Conservation (phyloP, 2,797 vertebrate genomes). For the Borostomias antarcticus region DNA sequence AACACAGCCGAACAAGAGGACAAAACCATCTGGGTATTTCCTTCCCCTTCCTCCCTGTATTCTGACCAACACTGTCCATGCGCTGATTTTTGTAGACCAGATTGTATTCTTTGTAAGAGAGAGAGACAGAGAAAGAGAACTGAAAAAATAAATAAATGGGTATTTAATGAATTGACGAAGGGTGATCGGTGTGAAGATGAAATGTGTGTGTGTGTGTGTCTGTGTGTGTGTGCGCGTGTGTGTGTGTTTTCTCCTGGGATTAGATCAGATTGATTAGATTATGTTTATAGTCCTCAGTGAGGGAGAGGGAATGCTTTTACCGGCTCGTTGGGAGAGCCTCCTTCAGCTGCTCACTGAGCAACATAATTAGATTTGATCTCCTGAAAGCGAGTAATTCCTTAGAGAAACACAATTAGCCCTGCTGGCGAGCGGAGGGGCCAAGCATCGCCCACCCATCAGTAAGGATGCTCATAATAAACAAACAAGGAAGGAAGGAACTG, state of each 20-base stretch:
- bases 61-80: constrained; percentile 71
- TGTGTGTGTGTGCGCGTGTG: neutral
- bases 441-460: too few species aligned
- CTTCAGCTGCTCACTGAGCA: neutral
- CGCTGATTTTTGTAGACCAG: constrained; percentile 73
- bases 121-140: constrained; percentile 54
- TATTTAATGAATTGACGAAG: constrained; percentile 72
- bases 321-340: too few species aligned
- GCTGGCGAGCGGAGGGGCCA: neutral
- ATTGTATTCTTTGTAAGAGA: constrained; percentile 78
- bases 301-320: too few species aligned
- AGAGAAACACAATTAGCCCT: constrained; percentile 23
- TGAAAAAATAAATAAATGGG: constrained; percentile 76
- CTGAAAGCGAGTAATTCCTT: constrained; percentile 26
- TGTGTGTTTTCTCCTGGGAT: too few species aligned
- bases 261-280: too few species aligned
- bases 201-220: neutral
- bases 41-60: constrained; percentile 67
- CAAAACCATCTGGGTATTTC: constrained; percentile 57
- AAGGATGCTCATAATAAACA: too few species aligned
- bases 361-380: constrained; percentile 27
- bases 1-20: constrained; percentile 37
- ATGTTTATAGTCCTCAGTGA: too few species aligned
- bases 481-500: too few species aligned
- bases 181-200: constrained; percentile 24